Evolutionary conservation across 2,888 invertebrate genomes (phyloP).

Genomic region (Drosophila formosana): DNA sequence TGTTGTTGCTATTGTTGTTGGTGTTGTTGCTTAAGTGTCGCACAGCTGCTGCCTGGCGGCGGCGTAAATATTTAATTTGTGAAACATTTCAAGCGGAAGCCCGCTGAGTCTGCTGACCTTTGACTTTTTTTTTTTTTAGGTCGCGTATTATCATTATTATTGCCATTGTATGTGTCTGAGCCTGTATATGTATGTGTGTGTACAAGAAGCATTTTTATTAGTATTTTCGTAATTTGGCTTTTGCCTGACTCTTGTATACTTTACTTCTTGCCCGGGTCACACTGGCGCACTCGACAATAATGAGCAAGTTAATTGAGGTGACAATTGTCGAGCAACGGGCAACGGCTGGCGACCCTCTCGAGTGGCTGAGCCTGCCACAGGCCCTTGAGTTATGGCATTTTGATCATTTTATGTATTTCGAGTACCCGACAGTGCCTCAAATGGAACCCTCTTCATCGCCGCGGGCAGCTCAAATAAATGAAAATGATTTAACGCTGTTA

Average conservation of each 20-base stretch:
- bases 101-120: constrained; percentile 61
- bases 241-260: constrained; percentile 21
- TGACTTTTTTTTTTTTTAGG: constrained; percentile 42
- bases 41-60: constrained; percentile 55
- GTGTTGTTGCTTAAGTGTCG: constrained; percentile 40
- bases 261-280: constrained; percentile 12
- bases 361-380: constrained; percentile 36
- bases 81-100: constrained; percentile 68
- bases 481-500: constrained; percentile 61
- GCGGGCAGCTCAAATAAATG: constrained; percentile 39
- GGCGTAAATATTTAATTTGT: constrained; percentile 76
- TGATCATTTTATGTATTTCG: constrained; percentile 69
- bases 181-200: constrained; percentile 14
- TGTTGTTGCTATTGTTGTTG: constrained; percentile 20
- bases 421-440: constrained; percentile 19
- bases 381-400: constrained; percentile 68
- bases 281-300: constrained; percentile 63
- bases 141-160: constrained; percentile 39
- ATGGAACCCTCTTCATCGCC: constrained; percentile 38
- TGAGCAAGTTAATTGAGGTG: constrained; percentile 78
- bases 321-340: constrained; percentile 63
- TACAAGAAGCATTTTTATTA: constrained; percentile 41
- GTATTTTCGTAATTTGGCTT: constrained; percentile 47
- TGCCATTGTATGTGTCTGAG: constrained; percentile 26
- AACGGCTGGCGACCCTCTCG: constrained; percentile 40